phyloP scores from a whole-genome alignment of 2,888 invertebrate species.

The Phaonia tiefii region DNA sequence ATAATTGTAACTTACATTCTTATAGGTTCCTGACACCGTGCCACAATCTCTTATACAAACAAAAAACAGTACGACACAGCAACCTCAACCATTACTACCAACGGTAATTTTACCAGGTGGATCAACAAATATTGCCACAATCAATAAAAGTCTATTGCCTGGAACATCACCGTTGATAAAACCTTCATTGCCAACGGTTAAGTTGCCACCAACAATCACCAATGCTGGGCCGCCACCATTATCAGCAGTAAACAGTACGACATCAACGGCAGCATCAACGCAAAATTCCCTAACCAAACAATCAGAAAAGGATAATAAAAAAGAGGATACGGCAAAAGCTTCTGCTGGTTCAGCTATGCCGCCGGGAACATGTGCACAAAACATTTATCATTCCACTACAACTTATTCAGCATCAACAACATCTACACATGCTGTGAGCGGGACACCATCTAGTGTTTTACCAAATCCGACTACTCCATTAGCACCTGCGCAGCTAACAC shows the following conservation, averaged over 20 bases:
- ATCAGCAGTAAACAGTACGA: conserved; percentile 45
- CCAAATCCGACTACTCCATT: conserved; percentile 35
- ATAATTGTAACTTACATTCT: conserved; percentile 3
- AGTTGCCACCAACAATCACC: conserved; percentile 55
- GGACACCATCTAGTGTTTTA: conserved; percentile 30
- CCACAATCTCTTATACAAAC: conserved; percentile 55
- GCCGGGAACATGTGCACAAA: not conserved
- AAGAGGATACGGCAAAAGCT: conserved; percentile 36
- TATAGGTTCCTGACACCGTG: conserved; percentile 34
- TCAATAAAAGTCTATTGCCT: conserved; percentile 61
- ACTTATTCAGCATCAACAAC: conserved; percentile 22
- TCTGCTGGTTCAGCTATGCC: too few relatives aligned
- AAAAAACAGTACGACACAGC: too few relatives aligned
- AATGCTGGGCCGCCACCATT: conserved; percentile 67
- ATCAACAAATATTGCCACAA: conserved; percentile 62
- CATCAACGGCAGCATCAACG: not conserved
- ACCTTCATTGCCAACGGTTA: conserved; percentile 54
- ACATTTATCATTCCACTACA: not conserved
- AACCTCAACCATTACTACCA: conserved; percentile 57
- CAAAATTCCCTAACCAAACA: not conserved
- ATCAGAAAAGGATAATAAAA: conserved; percentile 13
- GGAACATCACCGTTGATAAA: conserved; percentile 51
- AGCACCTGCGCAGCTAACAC: conserved; percentile 35
- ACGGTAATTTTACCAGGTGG: conserved; percentile 67
- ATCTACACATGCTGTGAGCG: conserved; percentile 3